phyloP scores from a whole-genome alignment of 1,140 invertebrate species.

The Pachypeltis micranthus region DNA sequence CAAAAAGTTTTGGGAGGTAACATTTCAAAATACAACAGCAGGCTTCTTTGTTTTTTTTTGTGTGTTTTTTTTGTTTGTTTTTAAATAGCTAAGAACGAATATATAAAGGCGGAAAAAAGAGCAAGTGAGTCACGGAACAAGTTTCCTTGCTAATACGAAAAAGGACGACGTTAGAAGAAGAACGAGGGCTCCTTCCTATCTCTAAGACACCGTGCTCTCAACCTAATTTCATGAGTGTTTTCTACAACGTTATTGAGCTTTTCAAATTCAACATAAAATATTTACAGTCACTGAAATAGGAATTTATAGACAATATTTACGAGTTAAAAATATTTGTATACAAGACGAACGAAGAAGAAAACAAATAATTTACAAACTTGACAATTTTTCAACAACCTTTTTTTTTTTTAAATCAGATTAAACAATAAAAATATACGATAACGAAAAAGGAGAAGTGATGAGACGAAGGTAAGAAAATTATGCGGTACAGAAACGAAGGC shows the following conservation, averaged over 20 bases:
- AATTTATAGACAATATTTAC: not conserved
- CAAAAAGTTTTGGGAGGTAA: not conserved
- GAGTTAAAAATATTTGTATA: not conserved
- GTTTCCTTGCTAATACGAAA: no score
- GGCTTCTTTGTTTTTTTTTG: no score
- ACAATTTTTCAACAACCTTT: not conserved
- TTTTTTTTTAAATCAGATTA: not conserved
- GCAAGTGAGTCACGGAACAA: no score
- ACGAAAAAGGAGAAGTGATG: no score
- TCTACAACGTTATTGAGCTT: not conserved
- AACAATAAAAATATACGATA: not conserved
- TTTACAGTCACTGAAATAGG: not conserved
- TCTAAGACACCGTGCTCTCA: not conserved
- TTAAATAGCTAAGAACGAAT: no score
- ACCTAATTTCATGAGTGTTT: not conserved
- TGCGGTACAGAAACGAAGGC: no score
- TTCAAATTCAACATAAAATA: slow-evolving; percentile 2
- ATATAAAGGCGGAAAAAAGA: no score
- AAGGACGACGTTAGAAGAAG: not conserved
- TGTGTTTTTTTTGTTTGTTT: no score
- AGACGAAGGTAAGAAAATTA: no score
- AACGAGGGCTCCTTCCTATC: not conserved
- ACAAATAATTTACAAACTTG: slow-evolving; percentile 1
- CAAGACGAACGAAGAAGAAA: no score
- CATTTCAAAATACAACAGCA: not conserved